Base-by-base conservation (phyloP, 1,140 invertebrate genomes). In the Coenobita brevimanus region DNA sequence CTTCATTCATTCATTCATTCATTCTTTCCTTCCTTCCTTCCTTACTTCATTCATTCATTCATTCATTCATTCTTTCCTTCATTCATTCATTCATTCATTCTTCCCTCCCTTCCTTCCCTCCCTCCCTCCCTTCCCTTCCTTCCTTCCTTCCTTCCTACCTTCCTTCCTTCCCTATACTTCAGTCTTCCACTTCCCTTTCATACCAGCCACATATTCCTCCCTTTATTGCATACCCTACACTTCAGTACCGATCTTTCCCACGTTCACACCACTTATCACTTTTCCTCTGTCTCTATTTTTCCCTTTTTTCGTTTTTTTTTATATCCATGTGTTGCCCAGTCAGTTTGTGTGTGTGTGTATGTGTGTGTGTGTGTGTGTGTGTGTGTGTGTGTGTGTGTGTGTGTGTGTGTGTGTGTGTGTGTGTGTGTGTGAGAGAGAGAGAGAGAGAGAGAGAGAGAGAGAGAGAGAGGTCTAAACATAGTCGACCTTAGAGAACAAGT, bases 301-400 rank as follows among this genome's bases (percentile, higher is more conserved):
- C 10, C 27, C 10, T 67, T 13, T 10, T 13, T 57, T n/a, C 27
- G 57, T 62, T 17, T 17, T 24, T 62, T 62, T 62, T 62, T 24
- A n/a, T 62, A 17, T 1, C 57, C 1, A 1, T 62, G 57, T 62
- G 17, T 67, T 3, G 3, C 62, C 36, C 24, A 30, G 24, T 67
- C 3, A 30, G 2, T 67, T 10, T 67, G 3, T 67, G 62, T 67
- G 4, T 67, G 62, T 67, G 3, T 67, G 62, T 67, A 8, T 13
- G n/a, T 67, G 6, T 3, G 62, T 67, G 24, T 1, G n/a, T 21
- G 0, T n/a, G 62, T 67, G 3, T 67, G 62, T 67, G 24, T 67
- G 62, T 67, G 54, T 57, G 54, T 57, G 54, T 57, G 54, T 57
- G 54, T 57, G 54, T 57, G 54, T 57, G 54, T 57, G 54, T 57